A percentile compares a stretch with the other conserved stretches of the same genome.
Conservation (phyloP, 2,888 invertebrate genomes). For the Diarsia mendica region DNA sequence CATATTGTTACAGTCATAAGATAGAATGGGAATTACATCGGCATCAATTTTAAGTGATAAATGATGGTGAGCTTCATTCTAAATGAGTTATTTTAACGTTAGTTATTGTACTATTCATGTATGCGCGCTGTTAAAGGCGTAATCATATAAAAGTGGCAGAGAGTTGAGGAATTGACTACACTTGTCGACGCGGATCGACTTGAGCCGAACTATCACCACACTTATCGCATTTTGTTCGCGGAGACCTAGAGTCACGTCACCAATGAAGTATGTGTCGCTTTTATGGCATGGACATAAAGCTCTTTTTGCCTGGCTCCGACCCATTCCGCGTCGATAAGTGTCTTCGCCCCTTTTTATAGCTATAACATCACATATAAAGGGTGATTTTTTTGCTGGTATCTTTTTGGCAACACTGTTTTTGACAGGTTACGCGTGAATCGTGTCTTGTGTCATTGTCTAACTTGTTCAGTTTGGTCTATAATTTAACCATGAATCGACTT, state of each 20-base stretch:
- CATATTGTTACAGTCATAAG: conserved; percentile 38
- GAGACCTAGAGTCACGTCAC: not conserved
- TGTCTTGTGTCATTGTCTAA: too few species aligned
- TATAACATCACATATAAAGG: not conserved
- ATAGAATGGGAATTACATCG: conserved; percentile 19
- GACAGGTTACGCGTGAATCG: too few species aligned
- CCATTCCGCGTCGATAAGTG: not conserved
- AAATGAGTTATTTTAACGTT: conserved; percentile 9
- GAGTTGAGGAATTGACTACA: not conserved
- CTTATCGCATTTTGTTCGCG: not conserved
- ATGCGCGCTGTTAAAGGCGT: not conserved
- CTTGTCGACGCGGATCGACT: not conserved
- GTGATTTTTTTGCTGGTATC: too few species aligned
- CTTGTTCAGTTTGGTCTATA: too few species aligned
- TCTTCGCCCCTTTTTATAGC: not conserved
- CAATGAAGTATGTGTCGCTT: not conserved
- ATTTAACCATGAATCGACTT: too few species aligned
- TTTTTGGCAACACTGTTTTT: too few species aligned
- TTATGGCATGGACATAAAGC: not conserved
- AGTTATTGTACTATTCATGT: conserved; percentile 3
- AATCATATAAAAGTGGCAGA: not conserved
- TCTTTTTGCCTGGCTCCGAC: not conserved
- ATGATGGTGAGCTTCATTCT: conserved; percentile 24
- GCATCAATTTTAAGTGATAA: conserved; percentile 8
- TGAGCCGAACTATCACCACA: not conserved